phyloP scores from a whole-genome alignment of 2,113 vertebrate genomes.

The Nettapus auritus region DNA sequence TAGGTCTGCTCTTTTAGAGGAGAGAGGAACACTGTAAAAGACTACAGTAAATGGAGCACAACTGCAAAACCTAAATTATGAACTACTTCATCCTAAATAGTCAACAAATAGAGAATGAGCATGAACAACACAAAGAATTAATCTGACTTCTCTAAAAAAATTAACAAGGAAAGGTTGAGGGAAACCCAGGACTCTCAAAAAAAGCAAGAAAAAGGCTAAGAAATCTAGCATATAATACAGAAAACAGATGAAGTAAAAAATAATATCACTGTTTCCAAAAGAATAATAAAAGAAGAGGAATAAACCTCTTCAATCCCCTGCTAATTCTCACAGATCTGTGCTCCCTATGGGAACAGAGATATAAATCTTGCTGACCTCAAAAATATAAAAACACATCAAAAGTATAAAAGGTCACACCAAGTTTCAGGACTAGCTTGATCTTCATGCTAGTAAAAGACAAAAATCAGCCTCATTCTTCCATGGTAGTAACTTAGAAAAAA shows the following conservation, averaged over 20 bases:
- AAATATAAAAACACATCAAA: slow-evolving; percentile 61
- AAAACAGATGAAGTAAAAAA: slow-evolving; percentile 12
- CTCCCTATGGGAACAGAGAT: slow-evolving; percentile 41
- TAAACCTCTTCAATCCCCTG: slow-evolving; percentile 34
- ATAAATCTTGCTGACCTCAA: slow-evolving; percentile 44
- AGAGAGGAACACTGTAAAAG: neutral
- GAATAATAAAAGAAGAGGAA: neutral
- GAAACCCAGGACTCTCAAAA: neutral
- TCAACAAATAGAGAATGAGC: neutral
- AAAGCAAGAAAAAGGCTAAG: neutral
- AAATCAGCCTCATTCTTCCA: slow-evolving; percentile 44
- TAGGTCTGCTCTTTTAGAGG: neutral
- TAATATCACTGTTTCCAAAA: slow-evolving; percentile 27
- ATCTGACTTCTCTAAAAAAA: neutral
- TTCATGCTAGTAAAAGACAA: slow-evolving; percentile 54
- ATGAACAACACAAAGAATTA: neutral
- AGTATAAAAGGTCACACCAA: slow-evolving; percentile 63
- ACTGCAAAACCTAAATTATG: neutral
- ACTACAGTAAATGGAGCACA: neutral
- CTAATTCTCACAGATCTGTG: slow-evolving; percentile 66
- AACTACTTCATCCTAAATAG: neutral
- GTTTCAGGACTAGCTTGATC: slow-evolving; percentile 60
- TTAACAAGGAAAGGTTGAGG: neutral
- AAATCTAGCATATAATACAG: neutral
- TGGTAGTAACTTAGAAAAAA: slow-evolving; percentile 5